These are phyloP conservation scores for Zophobas atratus DNA, from an alignment of 1,140 invertebrate genomes.

Conservation along the genomic window DNA sequence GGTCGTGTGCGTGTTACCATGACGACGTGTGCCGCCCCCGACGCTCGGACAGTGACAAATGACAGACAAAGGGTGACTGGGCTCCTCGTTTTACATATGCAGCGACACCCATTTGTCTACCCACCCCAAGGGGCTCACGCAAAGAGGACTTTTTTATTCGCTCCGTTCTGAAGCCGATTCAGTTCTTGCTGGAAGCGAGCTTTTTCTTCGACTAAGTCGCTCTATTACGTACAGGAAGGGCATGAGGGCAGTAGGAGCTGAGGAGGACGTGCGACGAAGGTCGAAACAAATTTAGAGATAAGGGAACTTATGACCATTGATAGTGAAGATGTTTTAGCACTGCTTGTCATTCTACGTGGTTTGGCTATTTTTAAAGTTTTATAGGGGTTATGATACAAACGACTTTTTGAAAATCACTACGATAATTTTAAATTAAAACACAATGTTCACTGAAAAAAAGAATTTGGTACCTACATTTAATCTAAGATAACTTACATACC, in stretches of 20 bases:
- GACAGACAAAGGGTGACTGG: constrained; percentile 66
- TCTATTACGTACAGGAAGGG: constrained; percentile 17
- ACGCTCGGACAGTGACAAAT: constrained; percentile 65
- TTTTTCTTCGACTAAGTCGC: constrained; percentile 14
- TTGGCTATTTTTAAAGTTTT: no score
- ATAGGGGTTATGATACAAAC: no score
- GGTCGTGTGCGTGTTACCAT: constrained; percentile 60
- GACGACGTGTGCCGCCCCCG: constrained; percentile 63
- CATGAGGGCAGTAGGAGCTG: not conserved
- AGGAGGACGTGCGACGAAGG: no score
- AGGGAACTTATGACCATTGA: no score
- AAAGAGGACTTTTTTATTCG: constrained; percentile 38
- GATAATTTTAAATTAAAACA: no score
- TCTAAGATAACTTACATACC: no score
- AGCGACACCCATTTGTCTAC: constrained; percentile 67
- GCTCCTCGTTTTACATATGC: constrained; percentile 67
- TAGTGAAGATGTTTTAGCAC: no score
- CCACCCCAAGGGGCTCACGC: constrained; percentile 52
- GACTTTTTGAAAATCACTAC: no score
- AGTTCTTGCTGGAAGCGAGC: constrained; percentile 28
- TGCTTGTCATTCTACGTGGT: no score
- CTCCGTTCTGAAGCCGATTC: constrained; percentile 28
- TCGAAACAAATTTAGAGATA: no score
- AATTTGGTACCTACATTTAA: no score
- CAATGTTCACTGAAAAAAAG: no score